A percentile compares a stretch with the other conserved stretches of the same genome.
Evolutionary conservation across 2,797 vertebrate species (phyloP).

Genomic region (Hippocampus kuda): DNA sequence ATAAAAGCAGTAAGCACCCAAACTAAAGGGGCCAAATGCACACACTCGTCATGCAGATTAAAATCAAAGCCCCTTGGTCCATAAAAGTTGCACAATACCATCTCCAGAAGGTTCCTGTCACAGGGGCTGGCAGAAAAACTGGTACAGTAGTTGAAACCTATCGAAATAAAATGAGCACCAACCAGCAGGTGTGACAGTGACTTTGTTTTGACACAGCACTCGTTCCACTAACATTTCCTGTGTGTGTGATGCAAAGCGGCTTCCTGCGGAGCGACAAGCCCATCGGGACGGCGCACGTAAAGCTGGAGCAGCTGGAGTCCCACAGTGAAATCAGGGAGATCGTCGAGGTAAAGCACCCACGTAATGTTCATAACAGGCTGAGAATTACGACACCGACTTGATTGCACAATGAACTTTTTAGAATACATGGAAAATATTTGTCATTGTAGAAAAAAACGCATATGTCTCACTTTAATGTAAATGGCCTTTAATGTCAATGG

Average conservation of each 20-base stretch:
- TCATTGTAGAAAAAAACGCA: background rate
- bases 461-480: no score
- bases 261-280: constrained; percentile 89
- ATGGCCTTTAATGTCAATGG: background rate
- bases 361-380: background rate
- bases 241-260: constrained; percentile 48
- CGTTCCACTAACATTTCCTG: background rate
- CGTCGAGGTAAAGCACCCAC: constrained; percentile 45
- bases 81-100: no score
- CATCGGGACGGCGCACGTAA: constrained; percentile 81
- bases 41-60: background rate
- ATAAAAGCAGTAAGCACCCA: background rate
- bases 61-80: background rate
- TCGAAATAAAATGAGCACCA: background rate
- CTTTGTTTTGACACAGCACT: background rate
- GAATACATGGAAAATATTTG: background rate
- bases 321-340: constrained; percentile 93
- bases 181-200: background rate
- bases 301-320: constrained; percentile 85
- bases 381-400: no score
- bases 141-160: background rate
- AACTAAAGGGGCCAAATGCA: background rate
- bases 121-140: background rate
- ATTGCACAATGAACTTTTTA: background rate
- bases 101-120: background rate